Evolutionary conservation across 2,797 vertebrate species (phyloP).

Genomic region (Ataeniobius toweri): DNA sequence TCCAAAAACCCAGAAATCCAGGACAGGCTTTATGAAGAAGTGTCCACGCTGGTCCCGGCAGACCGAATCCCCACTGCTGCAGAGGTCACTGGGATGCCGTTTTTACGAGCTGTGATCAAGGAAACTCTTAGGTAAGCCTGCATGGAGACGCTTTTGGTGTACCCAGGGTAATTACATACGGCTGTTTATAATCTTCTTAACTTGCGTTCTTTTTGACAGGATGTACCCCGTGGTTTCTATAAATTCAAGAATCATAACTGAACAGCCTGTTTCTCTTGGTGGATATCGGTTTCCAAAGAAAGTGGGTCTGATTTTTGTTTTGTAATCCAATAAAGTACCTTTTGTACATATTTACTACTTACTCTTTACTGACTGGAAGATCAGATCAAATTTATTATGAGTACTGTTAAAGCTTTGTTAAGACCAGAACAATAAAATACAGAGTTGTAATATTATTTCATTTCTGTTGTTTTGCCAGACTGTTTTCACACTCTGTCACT

Average conservation of each 20-base stretch:
- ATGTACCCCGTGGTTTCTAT: conserved; percentile 80
- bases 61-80: conserved; percentile 65
- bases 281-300: conserved; percentile 78
- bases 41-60: conserved; percentile 45
- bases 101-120: conserved; percentile 80
- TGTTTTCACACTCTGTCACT: conserved; percentile 71
- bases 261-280: conserved; percentile 68
- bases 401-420: background rate
- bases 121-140: conserved; percentile 78
- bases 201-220: conserved; percentile 57
- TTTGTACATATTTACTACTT: background rate
- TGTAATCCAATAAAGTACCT: background rate
- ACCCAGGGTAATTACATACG: background rate
- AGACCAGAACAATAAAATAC: background rate
- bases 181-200: background rate
- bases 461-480: conserved; percentile 66
- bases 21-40: conserved; percentile 74
- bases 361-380: background rate
- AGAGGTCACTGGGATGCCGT: conserved; percentile 74
- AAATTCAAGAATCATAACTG: conserved; percentile 72
- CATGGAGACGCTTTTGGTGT: background rate
- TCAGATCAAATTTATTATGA: background rate
- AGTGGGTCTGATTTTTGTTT: conserved; percentile 48
- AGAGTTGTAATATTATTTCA: background rate
- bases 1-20: conserved; percentile 75